Evolutionary conservation across 2,113 vertebrate genomes (phyloP), one percentile per base, ranked within the genome.

Genomic region (Gymnorhina tibicen): DNA sequence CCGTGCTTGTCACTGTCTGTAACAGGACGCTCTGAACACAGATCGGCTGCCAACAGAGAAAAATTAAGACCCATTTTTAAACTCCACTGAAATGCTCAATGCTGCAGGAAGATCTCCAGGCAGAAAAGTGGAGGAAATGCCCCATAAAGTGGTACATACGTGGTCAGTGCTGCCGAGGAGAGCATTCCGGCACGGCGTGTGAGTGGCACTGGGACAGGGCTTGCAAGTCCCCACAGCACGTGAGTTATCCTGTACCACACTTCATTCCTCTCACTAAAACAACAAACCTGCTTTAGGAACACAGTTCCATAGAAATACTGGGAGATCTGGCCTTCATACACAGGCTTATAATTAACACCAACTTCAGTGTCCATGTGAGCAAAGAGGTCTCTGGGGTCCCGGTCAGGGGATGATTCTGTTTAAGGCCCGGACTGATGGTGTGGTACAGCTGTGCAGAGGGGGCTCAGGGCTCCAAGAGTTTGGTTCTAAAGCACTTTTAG

Each of bases 121-220:
- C 1, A 4, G 63, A 20, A 44, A 42, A 66, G 60, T 6, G 39
- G 19, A 42, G 60, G 79, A 74, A 78, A 64, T 22, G 39, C 47
- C 52, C 23, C 2, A 6, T 1, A 8, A 81, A 55, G 64, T 24
- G 47, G 39, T 49, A 11, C 67, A 53, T 7, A 5, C 0, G 2
- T 0, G 39, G 52, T 1, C 7, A 14, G 82, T 44, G 14, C 21
- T 23, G 80, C 42, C 0, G 20, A 47, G 76, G 53, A 76, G 47
- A 6, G 1, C 4, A 13, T 1, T 60, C 32, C 1, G 5, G 44
- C 4, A 0, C 0, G 20, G 53, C 46, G 32, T 0, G 17, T 1
- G 14, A 23, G 11, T 1, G 3, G 20, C 2, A 3, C 46, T 4
- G 26, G 72, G 94, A 39, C 3, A 14, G 72, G 32, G 59, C 52